phyloP scores from a whole-genome alignment of 1,140 invertebrate genomes.

The Thaumatotibia leucotreta region DNA sequence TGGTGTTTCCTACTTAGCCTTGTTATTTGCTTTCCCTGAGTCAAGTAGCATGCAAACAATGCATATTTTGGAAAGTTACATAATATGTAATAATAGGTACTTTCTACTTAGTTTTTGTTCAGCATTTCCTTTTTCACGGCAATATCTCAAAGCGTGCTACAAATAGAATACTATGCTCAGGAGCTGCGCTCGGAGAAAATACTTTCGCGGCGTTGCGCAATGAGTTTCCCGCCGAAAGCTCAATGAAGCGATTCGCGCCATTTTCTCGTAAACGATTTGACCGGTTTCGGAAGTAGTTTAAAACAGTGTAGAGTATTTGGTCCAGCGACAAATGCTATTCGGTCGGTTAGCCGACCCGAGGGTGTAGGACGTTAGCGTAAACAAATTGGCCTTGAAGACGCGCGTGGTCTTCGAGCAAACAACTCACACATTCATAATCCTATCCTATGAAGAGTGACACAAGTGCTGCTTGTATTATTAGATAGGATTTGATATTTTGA shows the following conservation, averaged over 20 bases:
- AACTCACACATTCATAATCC: slow-evolving; percentile 35
- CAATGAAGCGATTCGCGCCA: slow-evolving; percentile 72
- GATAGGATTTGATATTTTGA: slow-evolving; percentile 1
- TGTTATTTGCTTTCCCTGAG: not conserved
- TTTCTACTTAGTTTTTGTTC: not conserved
- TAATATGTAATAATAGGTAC: not conserved
- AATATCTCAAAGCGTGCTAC: not conserved
- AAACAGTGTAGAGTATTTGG: slow-evolving; percentile 20
- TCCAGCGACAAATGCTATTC: slow-evolving; percentile 21
- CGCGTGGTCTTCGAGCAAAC: slow-evolving; percentile 46
- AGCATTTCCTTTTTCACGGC: not conserved
- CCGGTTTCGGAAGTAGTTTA: slow-evolving; percentile 34
- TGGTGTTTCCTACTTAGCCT: too few species aligned
- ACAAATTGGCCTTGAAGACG: slow-evolving; percentile 66
- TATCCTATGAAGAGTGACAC: slow-evolving; percentile 10
- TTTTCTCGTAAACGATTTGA: slow-evolving; percentile 46
- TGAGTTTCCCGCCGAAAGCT: slow-evolving; percentile 64
- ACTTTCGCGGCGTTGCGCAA: slow-evolving; percentile 63
- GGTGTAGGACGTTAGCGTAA: slow-evolving; percentile 47
- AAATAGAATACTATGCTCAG: not conserved
- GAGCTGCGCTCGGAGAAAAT: slow-evolving; percentile 30
- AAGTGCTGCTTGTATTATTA: slow-evolving; percentile 10
- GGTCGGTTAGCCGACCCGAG: slow-evolving; percentile 33
- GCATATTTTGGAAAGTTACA: not conserved
- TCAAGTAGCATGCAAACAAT: not conserved